phyloP scores from a whole-genome alignment of 2,113 vertebrate genomes.

The Lichenostomus cassidix region DNA sequence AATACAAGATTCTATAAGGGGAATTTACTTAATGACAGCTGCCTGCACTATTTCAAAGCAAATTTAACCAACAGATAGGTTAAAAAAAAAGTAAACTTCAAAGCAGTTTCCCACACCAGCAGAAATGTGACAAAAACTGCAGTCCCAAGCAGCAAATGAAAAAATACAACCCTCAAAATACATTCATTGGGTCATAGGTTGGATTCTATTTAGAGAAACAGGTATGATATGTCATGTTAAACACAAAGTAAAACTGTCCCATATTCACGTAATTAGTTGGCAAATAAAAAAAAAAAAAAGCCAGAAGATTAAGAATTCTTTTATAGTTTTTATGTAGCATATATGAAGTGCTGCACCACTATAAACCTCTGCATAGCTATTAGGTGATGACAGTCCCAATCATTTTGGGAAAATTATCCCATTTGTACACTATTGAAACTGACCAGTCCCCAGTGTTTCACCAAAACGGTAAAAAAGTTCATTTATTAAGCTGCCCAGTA shows the following conservation, averaged over 20 bases:
- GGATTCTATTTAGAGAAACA: neutral
- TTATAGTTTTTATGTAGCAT: neutral
- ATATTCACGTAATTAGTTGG: neutral
- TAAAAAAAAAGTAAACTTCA: neutral
- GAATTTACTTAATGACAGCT: constrained; percentile 3
- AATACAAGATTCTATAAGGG: neutral
- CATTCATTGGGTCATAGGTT: neutral
- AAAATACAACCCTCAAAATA: neutral
- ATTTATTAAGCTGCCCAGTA: neutral
- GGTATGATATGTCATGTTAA: neutral
- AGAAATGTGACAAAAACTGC: neutral
- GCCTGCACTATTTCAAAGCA: neutral
- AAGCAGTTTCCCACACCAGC: neutral
- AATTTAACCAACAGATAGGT: neutral
- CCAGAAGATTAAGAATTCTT: neutral
- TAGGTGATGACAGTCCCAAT: neutral
- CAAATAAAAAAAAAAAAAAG: neutral
- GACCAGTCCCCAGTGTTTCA: neutral
- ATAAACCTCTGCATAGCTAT: neutral
- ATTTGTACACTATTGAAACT: neutral
- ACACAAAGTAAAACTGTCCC: neutral
- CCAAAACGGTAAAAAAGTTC: neutral
- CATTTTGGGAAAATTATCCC: neutral
- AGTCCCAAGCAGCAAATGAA: neutral
- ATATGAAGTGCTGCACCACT: neutral